Evolutionary conservation across 2,113 vertebrate species (phyloP).

Genomic region (Sceloporus tristichus): DNA sequence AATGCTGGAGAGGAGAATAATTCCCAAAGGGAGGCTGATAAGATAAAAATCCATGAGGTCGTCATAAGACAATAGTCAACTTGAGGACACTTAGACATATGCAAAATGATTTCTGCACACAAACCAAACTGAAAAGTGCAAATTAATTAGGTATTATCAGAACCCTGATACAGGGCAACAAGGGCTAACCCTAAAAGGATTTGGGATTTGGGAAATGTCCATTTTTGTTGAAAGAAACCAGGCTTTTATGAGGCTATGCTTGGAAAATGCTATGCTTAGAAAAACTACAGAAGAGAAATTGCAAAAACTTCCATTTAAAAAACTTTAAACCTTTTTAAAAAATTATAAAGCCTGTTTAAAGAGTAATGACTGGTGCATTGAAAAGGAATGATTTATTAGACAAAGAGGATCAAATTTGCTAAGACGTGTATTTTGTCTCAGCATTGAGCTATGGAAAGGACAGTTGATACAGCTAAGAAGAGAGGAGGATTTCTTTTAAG

Average conservation of each 20-base stretch:
- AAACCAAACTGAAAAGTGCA: too few species aligned
- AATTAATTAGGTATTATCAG: too few species aligned
- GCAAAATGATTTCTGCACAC: too few species aligned
- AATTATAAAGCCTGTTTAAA: background rate
- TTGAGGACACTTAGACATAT: too few species aligned
- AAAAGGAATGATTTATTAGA: conserved; percentile 28
- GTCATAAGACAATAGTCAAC: too few species aligned
- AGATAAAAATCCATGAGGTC: background rate
- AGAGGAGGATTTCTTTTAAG: background rate
- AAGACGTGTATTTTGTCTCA: conserved; percentile 20
- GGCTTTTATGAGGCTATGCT: background rate
- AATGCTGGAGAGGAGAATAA: background rate
- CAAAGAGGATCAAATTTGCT: background rate
- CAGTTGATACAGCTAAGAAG: background rate
- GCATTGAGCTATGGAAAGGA: background rate
- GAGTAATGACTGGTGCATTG: background rate
- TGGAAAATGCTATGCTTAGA: too few species aligned
- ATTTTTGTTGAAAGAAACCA: background rate
- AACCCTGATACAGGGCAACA: too few species aligned
- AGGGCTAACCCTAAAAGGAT: too few species aligned
- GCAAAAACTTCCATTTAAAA: too few species aligned
- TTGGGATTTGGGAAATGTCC: conserved; percentile 20
- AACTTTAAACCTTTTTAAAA: too few species aligned
- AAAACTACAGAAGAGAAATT: too few species aligned
- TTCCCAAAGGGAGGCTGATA: background rate